Conservation (phyloP, 2,888 invertebrate species). For the Polymixis flavicincta region DNA sequence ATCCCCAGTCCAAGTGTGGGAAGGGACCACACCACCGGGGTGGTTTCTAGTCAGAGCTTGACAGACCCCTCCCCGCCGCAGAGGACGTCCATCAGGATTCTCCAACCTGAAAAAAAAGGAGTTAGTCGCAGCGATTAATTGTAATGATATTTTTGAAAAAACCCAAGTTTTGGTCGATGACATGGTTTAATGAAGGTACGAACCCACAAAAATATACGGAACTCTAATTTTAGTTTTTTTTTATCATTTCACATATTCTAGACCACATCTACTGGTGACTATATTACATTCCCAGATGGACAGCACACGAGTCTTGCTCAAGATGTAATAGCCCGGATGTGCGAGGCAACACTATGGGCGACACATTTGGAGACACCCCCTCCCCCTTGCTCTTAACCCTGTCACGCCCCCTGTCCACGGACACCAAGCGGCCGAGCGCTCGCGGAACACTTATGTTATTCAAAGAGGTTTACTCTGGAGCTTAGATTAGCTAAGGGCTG, state of each 20-base stretch:
- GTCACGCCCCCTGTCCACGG: neutral
- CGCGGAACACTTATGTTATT: slow-evolving; percentile 46
- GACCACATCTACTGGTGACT: too few relatives aligned
- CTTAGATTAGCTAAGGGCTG: slow-evolving; percentile 16
- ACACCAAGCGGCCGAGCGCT: slow-evolving; percentile 17
- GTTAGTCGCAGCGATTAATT: neutral
- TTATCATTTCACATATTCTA: neutral
- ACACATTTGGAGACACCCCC: slow-evolving; percentile 18
- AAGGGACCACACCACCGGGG: too few relatives aligned
- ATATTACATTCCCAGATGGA: neutral
- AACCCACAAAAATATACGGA: neutral
- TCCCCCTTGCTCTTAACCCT: neutral
- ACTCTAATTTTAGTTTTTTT: neutral
- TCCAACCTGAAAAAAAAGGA: too few relatives aligned
- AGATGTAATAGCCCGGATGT: slow-evolving; percentile 14
- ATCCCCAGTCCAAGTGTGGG: too few relatives aligned
- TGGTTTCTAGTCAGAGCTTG: too few relatives aligned
- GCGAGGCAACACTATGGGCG: neutral
- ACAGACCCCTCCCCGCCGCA: too few relatives aligned
- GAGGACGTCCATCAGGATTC: too few relatives aligned
- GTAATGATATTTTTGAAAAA: neutral
- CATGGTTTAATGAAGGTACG: neutral
- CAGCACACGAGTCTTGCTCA: slow-evolving; percentile 1
- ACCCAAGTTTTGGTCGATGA: neutral
- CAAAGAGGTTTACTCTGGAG: slow-evolving; percentile 38